Percentiles rank a stretch among this genome's conserved stretches.
These are phyloP conservation scores for Enteromius thamalakanensis DNA, from an alignment of 2,797 vertebrate species.

Conservation along the genomic window DNA sequence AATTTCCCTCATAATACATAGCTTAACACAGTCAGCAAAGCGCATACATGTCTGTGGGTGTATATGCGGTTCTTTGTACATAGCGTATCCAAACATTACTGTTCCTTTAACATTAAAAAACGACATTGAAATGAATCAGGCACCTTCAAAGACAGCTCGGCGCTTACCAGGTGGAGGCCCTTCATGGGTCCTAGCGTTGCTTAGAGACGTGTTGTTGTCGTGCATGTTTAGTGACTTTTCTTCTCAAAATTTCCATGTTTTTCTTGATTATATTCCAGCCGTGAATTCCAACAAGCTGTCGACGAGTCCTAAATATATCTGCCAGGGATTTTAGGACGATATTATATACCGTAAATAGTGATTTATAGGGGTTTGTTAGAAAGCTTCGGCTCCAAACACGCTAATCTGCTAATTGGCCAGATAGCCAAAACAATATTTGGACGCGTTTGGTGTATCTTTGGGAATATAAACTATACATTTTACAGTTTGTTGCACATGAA, in stretches of 20 bases:
- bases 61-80: too few species aligned
- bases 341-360: background rate
- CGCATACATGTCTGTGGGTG: too few species aligned
- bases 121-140: background rate
- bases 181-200: conserved; percentile 30
- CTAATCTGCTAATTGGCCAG: conserved; percentile 29
- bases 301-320: background rate
- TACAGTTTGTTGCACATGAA: background rate
- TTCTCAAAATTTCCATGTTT: background rate
- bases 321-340: background rate
- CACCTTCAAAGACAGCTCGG: background rate
- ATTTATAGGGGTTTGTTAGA: background rate
- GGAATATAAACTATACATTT: background rate
- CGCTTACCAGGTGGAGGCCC: background rate
- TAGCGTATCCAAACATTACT: too few species aligned
- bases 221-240: background rate
- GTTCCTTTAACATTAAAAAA: background rate
- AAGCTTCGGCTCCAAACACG: background rate
- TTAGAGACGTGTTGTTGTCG: conserved; percentile 45
- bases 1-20: too few species aligned
- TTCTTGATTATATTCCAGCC: background rate
- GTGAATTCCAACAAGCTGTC: background rate
- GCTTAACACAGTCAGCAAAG: too few species aligned
- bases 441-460: background rate
- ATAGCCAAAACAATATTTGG: background rate